These are phyloP conservation scores for Drosophila virilis DNA, from an alignment of 1,140 invertebrate genomes.

Conservation along the genomic window DNA sequence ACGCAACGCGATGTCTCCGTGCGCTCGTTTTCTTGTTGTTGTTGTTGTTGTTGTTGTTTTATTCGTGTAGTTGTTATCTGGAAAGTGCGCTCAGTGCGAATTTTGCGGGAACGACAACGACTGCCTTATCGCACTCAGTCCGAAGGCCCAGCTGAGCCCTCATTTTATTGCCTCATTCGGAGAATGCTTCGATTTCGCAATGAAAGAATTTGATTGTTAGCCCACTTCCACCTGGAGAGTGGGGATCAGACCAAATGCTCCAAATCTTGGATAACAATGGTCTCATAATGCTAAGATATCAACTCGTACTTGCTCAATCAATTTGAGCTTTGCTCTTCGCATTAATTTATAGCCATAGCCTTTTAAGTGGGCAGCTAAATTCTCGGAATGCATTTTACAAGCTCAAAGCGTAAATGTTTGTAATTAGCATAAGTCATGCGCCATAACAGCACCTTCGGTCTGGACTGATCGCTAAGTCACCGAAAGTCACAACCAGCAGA, in stretches of 20 bases:
- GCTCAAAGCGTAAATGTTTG: slow-evolving; percentile 13
- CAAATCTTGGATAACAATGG: background rate
- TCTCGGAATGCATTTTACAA: slow-evolving; percentile 22
- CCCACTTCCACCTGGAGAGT: background rate
- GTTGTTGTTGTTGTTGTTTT: slow-evolving; percentile 22
- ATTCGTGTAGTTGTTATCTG: slow-evolving; percentile 54
- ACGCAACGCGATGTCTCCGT: slow-evolving; percentile 27
- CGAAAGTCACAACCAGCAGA: background rate
- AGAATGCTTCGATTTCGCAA: slow-evolving; percentile 21
- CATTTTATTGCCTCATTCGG: slow-evolving; percentile 17
- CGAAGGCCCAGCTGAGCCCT: slow-evolving; percentile 18
- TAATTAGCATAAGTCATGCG: slow-evolving; percentile 36
- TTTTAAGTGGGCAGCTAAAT: slow-evolving; percentile 23
- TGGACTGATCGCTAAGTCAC: background rate
- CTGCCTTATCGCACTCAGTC: slow-evolving; percentile 15
- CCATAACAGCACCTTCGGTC: background rate
- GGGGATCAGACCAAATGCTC: background rate
- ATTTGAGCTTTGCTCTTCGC: slow-evolving; percentile 21
- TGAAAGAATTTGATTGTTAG: slow-evolving; percentile 40
- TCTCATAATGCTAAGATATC: background rate
- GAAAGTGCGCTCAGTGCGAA: slow-evolving; percentile 55
- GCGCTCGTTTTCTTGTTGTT: slow-evolving; percentile 15
- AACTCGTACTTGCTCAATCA: background rate
- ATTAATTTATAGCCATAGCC: slow-evolving; percentile 7
- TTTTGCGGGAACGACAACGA: slow-evolving; percentile 36